phyloP scores from a whole-genome alignment of 2,113 vertebrate species.

The Callocephalon fimbriatum region DNA sequence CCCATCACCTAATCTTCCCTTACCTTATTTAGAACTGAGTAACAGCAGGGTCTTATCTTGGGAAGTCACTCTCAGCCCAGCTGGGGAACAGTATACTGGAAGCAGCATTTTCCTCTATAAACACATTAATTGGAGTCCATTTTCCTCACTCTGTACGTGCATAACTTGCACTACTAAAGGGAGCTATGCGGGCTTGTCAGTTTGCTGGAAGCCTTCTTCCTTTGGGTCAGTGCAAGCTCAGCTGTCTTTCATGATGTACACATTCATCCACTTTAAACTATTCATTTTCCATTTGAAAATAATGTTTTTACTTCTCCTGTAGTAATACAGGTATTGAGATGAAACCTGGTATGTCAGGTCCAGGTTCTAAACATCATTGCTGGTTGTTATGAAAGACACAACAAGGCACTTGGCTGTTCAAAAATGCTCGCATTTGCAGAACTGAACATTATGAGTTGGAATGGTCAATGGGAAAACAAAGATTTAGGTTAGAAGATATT shows the following conservation, averaged over 20 bases:
- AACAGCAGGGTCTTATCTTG: constrained; percentile 53
- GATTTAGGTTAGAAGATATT: neutral
- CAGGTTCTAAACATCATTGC: neutral
- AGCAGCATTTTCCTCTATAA: constrained; percentile 7
- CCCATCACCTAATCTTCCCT: neutral
- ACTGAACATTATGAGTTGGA: neutral
- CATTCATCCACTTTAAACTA: neutral
- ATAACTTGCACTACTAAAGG: neutral
- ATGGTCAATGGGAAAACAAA: neutral
- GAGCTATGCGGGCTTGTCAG: neutral
- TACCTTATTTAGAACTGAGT: neutral
- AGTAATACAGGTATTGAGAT: neutral
- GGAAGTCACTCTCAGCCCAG: constrained; percentile 25
- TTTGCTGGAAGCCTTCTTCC: neutral
- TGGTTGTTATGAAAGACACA: neutral
- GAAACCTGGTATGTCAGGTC: neutral
- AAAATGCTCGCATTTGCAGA: neutral
- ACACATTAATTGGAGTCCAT: constrained; percentile 13
- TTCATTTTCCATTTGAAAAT: neutral
- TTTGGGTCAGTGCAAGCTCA: neutral
- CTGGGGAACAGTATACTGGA: neutral
- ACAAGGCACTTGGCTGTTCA: neutral
- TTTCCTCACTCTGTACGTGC: neutral
- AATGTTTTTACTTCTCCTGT: neutral
- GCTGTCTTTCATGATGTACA: neutral